phyloP scores from a whole-genome alignment of 2,797 vertebrate genomes.

The Sardinella longiceps region DNA sequence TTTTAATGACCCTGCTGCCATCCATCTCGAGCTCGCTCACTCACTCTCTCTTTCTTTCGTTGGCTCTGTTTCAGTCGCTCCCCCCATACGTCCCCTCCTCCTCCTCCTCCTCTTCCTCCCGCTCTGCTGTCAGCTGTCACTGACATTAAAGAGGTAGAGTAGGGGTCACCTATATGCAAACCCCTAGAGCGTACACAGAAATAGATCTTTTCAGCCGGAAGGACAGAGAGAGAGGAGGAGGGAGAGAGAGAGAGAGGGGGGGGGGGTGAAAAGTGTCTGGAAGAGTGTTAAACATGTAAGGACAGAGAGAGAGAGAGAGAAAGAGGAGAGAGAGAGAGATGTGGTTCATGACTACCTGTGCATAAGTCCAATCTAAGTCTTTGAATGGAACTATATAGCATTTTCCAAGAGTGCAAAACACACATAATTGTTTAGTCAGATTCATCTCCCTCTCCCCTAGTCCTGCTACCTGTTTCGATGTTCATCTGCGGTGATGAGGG shows the following conservation, averaged over 20 bases:
- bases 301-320: neutral
- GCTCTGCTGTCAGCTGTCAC: slow-evolving; percentile 18
- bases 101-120: slow-evolving; percentile 28
- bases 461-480: neutral
- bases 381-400: neutral
- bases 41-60: neutral
- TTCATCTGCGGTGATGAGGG: neutral
- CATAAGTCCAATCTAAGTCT: neutral
- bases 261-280: neutral
- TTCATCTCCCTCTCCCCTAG: neutral
- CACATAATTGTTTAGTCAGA: neutral
- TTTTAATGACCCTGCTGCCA: neutral
- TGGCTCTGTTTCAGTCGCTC: neutral
- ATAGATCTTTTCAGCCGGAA: slow-evolving; percentile 37
- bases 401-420: neutral
- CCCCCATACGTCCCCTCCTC: slow-evolving; percentile 28
- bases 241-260: neutral
- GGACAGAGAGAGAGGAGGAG: slow-evolving; percentile 21
- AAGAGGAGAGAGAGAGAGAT: slow-evolving; percentile 2
- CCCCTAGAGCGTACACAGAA: slow-evolving; percentile 33
- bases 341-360: neutral
- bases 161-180: slow-evolving; percentile 47
- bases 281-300: neutral
- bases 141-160: slow-evolving; percentile 50
- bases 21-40: neutral